phyloP scores from a whole-genome alignment of 2,888 invertebrate species.

The Parochlus steinenii region DNA sequence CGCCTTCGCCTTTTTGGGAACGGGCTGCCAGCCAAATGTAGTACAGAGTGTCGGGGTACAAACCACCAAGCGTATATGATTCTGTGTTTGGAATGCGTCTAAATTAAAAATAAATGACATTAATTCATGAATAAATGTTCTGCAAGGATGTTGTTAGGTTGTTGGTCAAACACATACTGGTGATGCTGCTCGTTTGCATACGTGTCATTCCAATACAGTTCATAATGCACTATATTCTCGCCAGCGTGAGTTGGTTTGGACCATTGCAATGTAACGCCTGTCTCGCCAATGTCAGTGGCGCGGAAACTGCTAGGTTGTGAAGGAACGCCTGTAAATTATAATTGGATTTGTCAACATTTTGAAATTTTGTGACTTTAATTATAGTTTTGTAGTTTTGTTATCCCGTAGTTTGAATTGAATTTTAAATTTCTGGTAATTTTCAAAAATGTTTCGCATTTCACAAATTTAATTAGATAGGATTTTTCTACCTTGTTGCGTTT shows the following conservation, averaged over 20 bases:
- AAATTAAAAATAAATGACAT: constrained; percentile 11
- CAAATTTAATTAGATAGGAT: no score
- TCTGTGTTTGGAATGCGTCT: constrained; percentile 67
- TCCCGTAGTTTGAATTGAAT: constrained; percentile 5
- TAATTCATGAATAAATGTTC: not conserved
- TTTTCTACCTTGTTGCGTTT: constrained; percentile 87
- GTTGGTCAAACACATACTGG: constrained; percentile 37
- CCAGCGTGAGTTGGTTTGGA: constrained; percentile 79
- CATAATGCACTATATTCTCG: constrained; percentile 87
- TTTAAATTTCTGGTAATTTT: not conserved
- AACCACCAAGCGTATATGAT: constrained; percentile 70
- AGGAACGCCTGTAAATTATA: constrained; percentile 58
- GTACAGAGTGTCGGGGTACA: constrained; percentile 92
- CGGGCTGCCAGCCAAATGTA: constrained; percentile 93
- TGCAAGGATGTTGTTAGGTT: constrained; percentile 6
- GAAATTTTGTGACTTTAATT: constrained; percentile 2
- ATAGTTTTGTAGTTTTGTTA: constrained; percentile 8
- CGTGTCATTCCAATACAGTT: constrained; percentile 94
- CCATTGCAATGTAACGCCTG: constrained; percentile 84
- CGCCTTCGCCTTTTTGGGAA: constrained; percentile 86
- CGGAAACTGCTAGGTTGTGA: constrained; percentile 86
- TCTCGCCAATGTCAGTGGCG: constrained; percentile 75
- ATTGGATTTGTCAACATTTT: constrained; percentile 2
- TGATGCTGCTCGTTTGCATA: constrained; percentile 80
- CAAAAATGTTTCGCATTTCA: no score